phyloP scores from a whole-genome alignment of 2,797 vertebrate genomes.

The Gallinago stenura region DNA sequence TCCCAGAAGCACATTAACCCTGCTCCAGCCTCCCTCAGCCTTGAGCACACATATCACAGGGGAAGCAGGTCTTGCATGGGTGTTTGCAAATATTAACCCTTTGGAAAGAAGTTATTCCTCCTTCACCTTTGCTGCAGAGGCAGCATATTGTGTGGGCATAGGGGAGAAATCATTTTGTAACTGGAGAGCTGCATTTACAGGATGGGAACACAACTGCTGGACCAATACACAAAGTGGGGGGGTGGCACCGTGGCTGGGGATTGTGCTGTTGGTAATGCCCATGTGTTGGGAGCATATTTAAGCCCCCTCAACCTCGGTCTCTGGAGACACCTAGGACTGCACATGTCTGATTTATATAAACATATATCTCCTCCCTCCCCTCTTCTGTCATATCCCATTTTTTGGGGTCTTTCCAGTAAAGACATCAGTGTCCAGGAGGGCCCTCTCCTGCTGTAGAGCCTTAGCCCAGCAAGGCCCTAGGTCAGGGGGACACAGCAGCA shows the following conservation, averaged over 20 bases:
- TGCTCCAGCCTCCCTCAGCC: neutral
- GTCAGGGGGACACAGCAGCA: accelerated
- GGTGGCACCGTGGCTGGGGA: neutral
- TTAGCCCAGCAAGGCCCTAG: neutral
- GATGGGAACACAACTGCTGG: neutral
- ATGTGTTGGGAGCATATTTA: neutral
- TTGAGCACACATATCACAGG: neutral
- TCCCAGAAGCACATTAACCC: neutral
- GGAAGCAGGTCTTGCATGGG: neutral
- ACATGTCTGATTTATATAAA: neutral
- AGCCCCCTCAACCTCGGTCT: neutral
- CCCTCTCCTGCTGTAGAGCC: neutral
- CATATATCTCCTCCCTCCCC: accelerated
- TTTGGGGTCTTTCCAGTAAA: neutral
- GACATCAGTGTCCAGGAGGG: neutral
- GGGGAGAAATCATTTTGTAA: neutral
- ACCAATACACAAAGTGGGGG: too few relatives aligned
- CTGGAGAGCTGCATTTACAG: neutral
- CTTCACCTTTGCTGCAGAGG: neutral
- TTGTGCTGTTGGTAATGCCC: neutral
- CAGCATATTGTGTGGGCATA: neutral
- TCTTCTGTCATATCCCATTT: neutral
- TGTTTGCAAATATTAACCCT: neutral
- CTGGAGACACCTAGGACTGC: neutral
- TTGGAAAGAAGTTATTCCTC: neutral